Conservation (phyloP, 2,888 invertebrate genomes). For the Synergus laeviventris region DNA sequence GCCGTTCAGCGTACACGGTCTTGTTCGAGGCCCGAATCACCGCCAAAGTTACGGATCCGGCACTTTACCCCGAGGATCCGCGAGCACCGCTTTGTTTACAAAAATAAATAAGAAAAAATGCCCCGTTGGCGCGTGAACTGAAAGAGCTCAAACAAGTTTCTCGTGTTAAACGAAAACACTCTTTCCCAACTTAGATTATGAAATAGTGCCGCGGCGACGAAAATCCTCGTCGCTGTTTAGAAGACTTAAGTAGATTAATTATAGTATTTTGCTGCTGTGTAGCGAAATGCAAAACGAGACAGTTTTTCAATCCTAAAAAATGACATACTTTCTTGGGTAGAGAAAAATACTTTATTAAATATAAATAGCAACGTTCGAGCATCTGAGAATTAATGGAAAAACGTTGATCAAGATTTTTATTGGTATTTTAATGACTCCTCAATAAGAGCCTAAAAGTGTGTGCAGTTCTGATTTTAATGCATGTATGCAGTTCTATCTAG, state of each 20-base stretch:
- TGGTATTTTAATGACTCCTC: neutral
- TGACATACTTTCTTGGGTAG: constrained; percentile 20
- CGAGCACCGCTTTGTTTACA: constrained; percentile 33
- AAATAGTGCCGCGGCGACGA: constrained; percentile 29
- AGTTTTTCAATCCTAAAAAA: constrained; percentile 34
- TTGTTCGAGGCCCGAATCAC: constrained; percentile 37
- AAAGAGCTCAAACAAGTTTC: constrained; percentile 31
- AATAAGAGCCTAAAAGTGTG: neutral
- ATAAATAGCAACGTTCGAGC: constrained; percentile 30
- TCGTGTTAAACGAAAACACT: constrained; percentile 36
- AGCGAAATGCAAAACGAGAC: constrained; percentile 33
- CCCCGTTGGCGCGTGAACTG: constrained; percentile 36
- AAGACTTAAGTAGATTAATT: constrained; percentile 37
- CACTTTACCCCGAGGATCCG: constrained; percentile 34
- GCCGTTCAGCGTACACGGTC: constrained; percentile 39
- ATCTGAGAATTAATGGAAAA: neutral
- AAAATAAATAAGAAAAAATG: constrained; percentile 15
- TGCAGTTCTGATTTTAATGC: neutral
- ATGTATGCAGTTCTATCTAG: constrained; percentile 7
- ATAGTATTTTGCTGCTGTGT: constrained; percentile 33
- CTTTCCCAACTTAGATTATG: constrained; percentile 36
- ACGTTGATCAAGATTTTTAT: neutral
- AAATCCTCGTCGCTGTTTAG: constrained; percentile 36
- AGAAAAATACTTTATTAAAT: constrained; percentile 21
- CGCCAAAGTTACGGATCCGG: constrained; percentile 21